Base-by-base conservation (phyloP, 2,797 vertebrate genomes). In the Eulemur rubriventer region DNA sequence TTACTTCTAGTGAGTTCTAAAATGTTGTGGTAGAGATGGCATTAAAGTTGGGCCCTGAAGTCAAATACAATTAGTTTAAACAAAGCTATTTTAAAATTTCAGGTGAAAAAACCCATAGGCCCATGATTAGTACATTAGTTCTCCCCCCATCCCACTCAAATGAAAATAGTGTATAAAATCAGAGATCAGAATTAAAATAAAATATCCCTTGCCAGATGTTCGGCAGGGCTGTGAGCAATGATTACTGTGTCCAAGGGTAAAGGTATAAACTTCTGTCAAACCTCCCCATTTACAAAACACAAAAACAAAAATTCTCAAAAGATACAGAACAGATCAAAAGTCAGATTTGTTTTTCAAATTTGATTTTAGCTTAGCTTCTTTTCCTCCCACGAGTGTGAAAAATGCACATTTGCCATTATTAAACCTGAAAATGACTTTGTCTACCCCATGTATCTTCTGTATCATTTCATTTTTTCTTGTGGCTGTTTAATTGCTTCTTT, bases 101-200 rank as follows among this genome's bases (percentile, higher is more conserved):
- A 79, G 48, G 43, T 75, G n/a, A 63, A 16, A 84, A 63, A 82
- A 24, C 7, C 11, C 17, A 2, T 72, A 70, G 22, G 8, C 46
- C 3, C 1, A 13, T 78, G n/a, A 82, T 48, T 78, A 52, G 20
- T 72, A 73, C 4, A 85, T 86, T 89, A 20, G 50, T 35, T 80
- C 46, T 70, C 61, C 6, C 20, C 5, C 26, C 2, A 65, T 16
- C 9, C 6, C 55, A 3, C 13, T 95, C 18, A 57, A 28, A 41
- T 76, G 43, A 85, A 88, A 86, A n/a, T 43, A 82, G 24, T 88
- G 11, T 80, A 8, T 86, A 55, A 69, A 70, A 57, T 18, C n/a
- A 94, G 33, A n/a, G 33, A 43, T 69, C 86, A 22, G 50, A 92
- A 92, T 80, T 80, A 72, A 86, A 95, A 70, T 80, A n/a, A 87